phyloP scores from a whole-genome alignment of 2,888 invertebrate species.

The Sthenelais limicola region DNA sequence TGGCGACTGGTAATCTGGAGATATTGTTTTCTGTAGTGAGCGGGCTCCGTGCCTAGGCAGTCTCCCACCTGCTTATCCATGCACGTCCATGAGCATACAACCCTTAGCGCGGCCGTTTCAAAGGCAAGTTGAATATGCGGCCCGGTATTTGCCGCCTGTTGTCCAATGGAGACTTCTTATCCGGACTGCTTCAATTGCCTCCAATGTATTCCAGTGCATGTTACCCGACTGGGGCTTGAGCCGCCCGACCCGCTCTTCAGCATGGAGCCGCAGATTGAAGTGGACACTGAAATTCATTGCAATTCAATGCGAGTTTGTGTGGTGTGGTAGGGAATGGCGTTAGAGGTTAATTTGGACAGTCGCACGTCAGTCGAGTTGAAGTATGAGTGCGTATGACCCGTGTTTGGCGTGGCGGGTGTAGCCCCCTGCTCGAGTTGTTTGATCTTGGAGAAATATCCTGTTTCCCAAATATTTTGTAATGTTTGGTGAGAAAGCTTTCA shows the following conservation, averaged over 20 bases:
- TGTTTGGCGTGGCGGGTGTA: no score
- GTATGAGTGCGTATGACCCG: no score
- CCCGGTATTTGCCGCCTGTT: no score
- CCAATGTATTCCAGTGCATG: conserved; percentile 22
- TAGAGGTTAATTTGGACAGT: conserved; percentile 36
- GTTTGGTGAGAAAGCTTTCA: conserved; percentile 21
- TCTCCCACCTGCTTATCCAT: conserved; percentile 12
- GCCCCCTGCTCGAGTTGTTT: no score
- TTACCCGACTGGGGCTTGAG: conserved; percentile 6
- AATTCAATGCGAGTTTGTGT: conserved; percentile 36
- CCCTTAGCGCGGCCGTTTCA: conserved; percentile 23
- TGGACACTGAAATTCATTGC: conserved; percentile 38
- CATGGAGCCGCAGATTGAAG: conserved; percentile 21
- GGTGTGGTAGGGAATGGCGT: conserved; percentile 26
- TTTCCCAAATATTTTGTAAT: conserved; percentile 32
- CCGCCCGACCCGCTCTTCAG: background rate
- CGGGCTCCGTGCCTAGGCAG: conserved; percentile 13
- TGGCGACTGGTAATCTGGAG: conserved; percentile 35
- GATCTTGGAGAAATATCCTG: conserved; percentile 32
- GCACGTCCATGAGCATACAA: conserved; percentile 26
- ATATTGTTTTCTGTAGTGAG: conserved; percentile 37
- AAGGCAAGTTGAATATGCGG: conserved; percentile 26
- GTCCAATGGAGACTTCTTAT: no score
- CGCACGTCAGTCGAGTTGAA: no score
- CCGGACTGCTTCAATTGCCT: conserved; percentile 7